These are phyloP conservation scores for Pristionchus entomophagus DNA, from an alignment of 2,888 invertebrate genomes.

Conservation along the genomic window DNA sequence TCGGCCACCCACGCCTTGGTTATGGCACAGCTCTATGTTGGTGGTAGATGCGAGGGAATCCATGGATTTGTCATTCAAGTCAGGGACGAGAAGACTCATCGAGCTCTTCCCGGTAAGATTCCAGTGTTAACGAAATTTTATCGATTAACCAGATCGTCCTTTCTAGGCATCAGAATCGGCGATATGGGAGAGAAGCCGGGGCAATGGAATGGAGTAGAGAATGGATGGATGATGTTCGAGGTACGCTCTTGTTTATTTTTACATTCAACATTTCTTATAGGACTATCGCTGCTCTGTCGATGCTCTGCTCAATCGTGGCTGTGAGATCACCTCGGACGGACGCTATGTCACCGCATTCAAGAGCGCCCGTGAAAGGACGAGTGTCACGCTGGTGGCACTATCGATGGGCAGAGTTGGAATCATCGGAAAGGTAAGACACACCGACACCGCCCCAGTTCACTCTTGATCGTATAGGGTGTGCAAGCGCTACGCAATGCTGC, in stretches of 20 bases:
- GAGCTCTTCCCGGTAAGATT: constrained; percentile 10
- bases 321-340: constrained; percentile 90
- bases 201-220: constrained; percentile 89
- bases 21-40: constrained; percentile 86
- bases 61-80: constrained; percentile 92
- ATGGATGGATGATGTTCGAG: constrained; percentile 81
- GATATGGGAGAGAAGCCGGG: constrained; percentile 94
- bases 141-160: no score
- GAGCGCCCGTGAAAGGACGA: constrained; percentile 70
- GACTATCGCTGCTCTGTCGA: constrained; percentile 89
- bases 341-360: constrained; percentile 90
- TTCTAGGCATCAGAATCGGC: constrained; percentile 88
- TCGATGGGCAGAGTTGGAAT: constrained; percentile 85
- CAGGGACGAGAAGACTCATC: constrained; percentile 45
- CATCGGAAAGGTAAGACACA: constrained; percentile 76
- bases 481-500: constrained; percentile 84
- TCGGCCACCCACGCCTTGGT: constrained; percentile 89
- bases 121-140: not conserved
- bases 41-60: constrained; percentile 82
- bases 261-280: constrained; percentile 81
- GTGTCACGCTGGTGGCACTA: constrained; percentile 62
- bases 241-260: constrained; percentile 31
- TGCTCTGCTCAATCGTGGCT: constrained; percentile 89
- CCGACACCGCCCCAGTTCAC: not conserved
- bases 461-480: constrained; percentile 77